Evolutionary conservation across 2,113 vertebrate species (phyloP).

Genomic region (Neogobius melanostomus): DNA sequence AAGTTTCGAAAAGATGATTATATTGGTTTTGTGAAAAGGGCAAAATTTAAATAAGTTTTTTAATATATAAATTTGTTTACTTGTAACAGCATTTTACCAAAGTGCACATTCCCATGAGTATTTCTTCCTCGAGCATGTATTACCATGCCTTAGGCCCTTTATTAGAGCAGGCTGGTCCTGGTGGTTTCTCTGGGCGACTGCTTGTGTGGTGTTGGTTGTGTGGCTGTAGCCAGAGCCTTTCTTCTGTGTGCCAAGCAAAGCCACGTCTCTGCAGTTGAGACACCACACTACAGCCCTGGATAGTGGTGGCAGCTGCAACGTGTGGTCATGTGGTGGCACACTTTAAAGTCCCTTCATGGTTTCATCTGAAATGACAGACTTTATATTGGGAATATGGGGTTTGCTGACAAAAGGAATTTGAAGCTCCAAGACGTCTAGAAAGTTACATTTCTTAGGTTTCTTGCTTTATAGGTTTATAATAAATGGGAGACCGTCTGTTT

Average conservation of each 20-base stretch:
- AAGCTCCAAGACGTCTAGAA: neutral
- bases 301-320: constrained; percentile 27
- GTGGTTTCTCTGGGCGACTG: constrained; percentile 25
- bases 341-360: constrained; percentile 32
- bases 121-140: neutral
- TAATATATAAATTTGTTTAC: neutral
- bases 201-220: constrained; percentile 43
- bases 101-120: neutral
- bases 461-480: neutral
- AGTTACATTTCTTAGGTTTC: neutral
- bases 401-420: neutral
- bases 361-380: constrained; percentile 16
- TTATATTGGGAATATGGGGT: neutral
- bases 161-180: neutral
- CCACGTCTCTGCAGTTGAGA: constrained; percentile 46
- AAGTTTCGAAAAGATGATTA: constrained; percentile 23
- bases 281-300: neutral
- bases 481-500: neutral
- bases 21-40: constrained; percentile 23
- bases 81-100: constrained; percentile 7
- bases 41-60: constrained; percentile 5
- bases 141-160: neutral
- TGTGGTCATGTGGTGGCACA: constrained; percentile 21
- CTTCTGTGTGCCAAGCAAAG: constrained; percentile 41
- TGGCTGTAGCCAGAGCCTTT: constrained; percentile 45